A percentile compares a stretch with the other conserved stretches of the same genome.
Evolutionary conservation across 2,888 invertebrate genomes (phyloP).

Genomic region (Polylopha cassiicola): DNA sequence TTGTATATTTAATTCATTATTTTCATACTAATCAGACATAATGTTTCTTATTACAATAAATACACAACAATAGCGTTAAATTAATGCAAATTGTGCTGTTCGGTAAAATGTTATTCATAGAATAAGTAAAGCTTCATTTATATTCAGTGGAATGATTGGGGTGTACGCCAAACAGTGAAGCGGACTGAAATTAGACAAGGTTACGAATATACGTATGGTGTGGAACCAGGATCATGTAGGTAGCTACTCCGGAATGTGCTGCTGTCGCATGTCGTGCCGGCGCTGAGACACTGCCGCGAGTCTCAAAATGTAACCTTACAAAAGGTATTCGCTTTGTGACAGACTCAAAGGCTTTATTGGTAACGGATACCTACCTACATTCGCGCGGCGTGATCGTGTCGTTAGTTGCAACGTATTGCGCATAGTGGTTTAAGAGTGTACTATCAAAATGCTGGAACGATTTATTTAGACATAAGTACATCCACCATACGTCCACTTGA

Average conservation of each 20-base stretch:
- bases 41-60: constrained; percentile 26
- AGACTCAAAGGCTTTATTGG: constrained; percentile 35
- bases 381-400: too few relatives aligned
- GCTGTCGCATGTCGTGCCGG: constrained; percentile 4
- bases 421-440: too few relatives aligned
- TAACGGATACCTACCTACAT: constrained; percentile 22
- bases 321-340: constrained; percentile 35
- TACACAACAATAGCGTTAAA: constrained; percentile 37
- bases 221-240: too few relatives aligned
- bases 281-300: constrained; percentile 6
- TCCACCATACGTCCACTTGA: too few relatives aligned
- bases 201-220: constrained; percentile 42
- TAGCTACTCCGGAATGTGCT: constrained; percentile 6
- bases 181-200: constrained; percentile 44
- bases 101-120: constrained; percentile 64
- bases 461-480: too few relatives aligned
- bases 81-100: constrained; percentile 56
- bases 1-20: too few relatives aligned
- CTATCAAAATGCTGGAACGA: too few relatives aligned
- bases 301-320: constrained; percentile 32
- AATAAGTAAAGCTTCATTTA: constrained; percentile 60
- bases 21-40: constrained; percentile 15
- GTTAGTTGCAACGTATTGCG: too few relatives aligned
- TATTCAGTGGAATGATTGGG: constrained; percentile 59
- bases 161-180: constrained; percentile 48